These are phyloP conservation scores for Bovichtus diacanthus DNA, from an alignment of 2,797 vertebrate species.

Conservation along the genomic window DNA sequence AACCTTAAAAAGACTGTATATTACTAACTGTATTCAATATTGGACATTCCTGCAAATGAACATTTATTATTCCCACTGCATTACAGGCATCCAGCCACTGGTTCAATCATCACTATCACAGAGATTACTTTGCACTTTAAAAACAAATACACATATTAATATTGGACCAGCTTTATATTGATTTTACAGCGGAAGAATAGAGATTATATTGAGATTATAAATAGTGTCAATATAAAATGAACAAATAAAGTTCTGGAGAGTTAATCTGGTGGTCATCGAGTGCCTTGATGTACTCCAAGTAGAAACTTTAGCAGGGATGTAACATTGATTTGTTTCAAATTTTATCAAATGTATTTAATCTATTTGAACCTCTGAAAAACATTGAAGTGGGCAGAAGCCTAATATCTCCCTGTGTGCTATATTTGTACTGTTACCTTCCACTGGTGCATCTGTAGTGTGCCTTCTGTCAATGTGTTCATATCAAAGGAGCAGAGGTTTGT, in stretches of 20 bases:
- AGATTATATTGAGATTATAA: slow-evolving; percentile 1
- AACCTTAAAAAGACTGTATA: no score
- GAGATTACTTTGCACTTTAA: slow-evolving; percentile 1
- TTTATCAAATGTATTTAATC: neutral
- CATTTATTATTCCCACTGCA: no score
- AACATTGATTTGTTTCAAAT: no score
- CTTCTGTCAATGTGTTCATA: slow-evolving; percentile 16
- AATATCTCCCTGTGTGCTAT: neutral
- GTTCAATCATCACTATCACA: neutral
- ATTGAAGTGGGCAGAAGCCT: neutral
- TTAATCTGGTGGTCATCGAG: neutral
- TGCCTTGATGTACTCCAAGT: neutral
- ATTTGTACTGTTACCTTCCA: neutral
- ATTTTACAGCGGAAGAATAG: slow-evolving; percentile 17
- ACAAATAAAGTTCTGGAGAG: neutral
- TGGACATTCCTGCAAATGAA: no score
- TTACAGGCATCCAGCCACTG: neutral
- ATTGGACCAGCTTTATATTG: neutral
- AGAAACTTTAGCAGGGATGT: neutral
- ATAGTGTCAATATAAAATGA: neutral
- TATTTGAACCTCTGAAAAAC: neutral
- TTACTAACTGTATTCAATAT: no score
- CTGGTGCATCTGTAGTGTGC: slow-evolving; percentile 2
- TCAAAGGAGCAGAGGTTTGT: slow-evolving; percentile 8
- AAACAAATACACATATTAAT: neutral